Evolutionary conservation across 1,140 invertebrate species (phyloP).

Genomic region (Solen grandis): DNA sequence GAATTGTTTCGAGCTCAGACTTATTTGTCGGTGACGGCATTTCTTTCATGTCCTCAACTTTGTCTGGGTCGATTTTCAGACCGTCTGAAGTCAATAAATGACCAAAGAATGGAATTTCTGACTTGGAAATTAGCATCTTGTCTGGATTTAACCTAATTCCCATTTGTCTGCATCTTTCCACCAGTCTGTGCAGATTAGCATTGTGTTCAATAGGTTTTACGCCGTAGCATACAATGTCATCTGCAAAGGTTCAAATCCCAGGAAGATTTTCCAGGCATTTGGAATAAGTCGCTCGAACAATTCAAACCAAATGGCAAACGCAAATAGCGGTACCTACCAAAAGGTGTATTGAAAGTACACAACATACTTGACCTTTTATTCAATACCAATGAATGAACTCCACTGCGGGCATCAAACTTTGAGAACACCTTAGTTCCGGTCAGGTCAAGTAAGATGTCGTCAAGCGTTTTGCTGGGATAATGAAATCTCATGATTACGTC

Average conservation of each 20-base stretch:
- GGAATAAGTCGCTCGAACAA: too few species aligned
- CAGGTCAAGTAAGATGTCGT: too few species aligned
- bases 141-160: slow-evolving; percentile 16
- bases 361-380: too few species aligned
- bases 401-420: too few species aligned
- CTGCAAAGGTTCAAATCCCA: not conserved
- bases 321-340: not conserved
- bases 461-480: too few species aligned
- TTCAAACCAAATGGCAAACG: not conserved
- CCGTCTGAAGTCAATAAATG: slow-evolving; percentile 3
- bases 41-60: not conserved
- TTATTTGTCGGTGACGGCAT: not conserved
- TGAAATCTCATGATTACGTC: too few species aligned
- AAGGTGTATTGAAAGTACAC: too few species aligned
- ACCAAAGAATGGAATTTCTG: slow-evolving; percentile 14
- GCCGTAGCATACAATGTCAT: slow-evolving; percentile 10
- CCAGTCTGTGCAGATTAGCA: not conserved
- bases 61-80: slow-evolving; percentile 43
- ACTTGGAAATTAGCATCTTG: not conserved
- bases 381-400: too few species aligned
- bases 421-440: too few species aligned
- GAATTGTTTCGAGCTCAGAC: not conserved
- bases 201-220: not conserved
- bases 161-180: not conserved
- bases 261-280: too few species aligned